These are phyloP conservation scores for Cacoxenus indagator DNA, from an alignment of 2,888 invertebrate species.

Conservation along the genomic window DNA sequence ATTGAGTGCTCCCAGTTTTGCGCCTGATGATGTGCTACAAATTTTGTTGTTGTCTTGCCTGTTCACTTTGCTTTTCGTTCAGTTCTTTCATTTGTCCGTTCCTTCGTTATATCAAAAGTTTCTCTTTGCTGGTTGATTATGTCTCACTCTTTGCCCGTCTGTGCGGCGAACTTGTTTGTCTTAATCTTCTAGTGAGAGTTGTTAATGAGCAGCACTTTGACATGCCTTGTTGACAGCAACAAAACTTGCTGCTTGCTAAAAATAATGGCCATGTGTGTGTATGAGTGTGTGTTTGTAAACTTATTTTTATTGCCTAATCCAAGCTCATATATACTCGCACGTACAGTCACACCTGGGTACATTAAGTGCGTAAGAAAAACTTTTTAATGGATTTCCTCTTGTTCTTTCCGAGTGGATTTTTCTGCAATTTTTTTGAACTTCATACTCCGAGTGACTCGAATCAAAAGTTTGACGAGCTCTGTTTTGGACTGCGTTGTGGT, in stretches of 20 bases:
- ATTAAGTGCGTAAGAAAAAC: too few relatives aligned
- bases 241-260: background rate
- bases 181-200: slow-evolving; percentile 24
- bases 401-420: too few relatives aligned
- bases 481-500: too few relatives aligned
- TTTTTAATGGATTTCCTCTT: too few relatives aligned
- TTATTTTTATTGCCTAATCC: background rate
- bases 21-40: background rate
- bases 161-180: slow-evolving; percentile 30
- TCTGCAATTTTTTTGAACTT: too few relatives aligned
- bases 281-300: background rate
- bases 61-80: slow-evolving; percentile 7
- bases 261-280: slow-evolving; percentile 8
- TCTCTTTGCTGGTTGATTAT: too few relatives aligned
- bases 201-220: slow-evolving; percentile 24
- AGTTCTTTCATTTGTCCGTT: background rate
- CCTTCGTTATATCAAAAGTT: too few relatives aligned
- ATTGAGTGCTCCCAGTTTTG: background rate
- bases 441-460: too few relatives aligned
- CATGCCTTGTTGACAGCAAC: slow-evolving; percentile 1
- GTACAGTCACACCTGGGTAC: background rate
- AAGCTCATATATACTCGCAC: background rate
- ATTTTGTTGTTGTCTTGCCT: background rate
- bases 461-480: too few relatives aligned
- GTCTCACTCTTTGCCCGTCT: background rate